Percentiles rank a stretch among this genome's conserved stretches.
Conservation (phyloP, 1,140 invertebrate genomes). For the Lepidurus packardi region DNA sequence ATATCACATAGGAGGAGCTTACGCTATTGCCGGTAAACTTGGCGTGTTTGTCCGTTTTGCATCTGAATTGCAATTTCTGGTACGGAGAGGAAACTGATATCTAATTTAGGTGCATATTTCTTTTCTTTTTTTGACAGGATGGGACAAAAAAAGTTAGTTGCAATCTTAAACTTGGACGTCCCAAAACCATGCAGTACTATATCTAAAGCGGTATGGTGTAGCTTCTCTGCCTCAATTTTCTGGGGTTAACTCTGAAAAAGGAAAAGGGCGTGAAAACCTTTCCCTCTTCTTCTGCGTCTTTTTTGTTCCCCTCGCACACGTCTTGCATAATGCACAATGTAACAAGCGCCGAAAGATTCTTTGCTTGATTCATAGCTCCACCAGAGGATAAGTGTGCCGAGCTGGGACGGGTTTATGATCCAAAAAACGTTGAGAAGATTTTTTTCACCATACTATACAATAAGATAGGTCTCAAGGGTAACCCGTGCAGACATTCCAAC, state of each 20-base stretch:
- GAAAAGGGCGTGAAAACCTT: background rate
- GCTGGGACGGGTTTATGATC: slow-evolving; percentile 14
- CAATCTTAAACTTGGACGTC: too few relatives aligned
- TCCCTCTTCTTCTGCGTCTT: too few relatives aligned
- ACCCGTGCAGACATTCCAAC: background rate
- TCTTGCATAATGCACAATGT: background rate
- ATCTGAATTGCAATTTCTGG: background rate
- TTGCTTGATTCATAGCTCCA: background rate
- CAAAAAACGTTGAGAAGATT: background rate
- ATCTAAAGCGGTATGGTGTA: background rate
- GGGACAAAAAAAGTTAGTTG: too few relatives aligned
- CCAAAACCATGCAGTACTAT: too few relatives aligned
- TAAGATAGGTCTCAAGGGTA: background rate
- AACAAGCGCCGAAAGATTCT: background rate
- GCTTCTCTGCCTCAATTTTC: background rate
- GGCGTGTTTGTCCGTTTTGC: background rate
- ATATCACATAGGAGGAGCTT: background rate
- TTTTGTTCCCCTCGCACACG: background rate
- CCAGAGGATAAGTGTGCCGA: background rate
- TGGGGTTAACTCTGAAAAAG: background rate
- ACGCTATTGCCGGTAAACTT: background rate
- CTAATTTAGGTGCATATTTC: background rate
- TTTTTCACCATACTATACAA: background rate
- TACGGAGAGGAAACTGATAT: background rate
- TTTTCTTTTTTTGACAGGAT: background rate